These are phyloP conservation scores for Gallinago solitaria DNA, from an alignment of 2,797 vertebrate species.

Conservation along the genomic window DNA sequence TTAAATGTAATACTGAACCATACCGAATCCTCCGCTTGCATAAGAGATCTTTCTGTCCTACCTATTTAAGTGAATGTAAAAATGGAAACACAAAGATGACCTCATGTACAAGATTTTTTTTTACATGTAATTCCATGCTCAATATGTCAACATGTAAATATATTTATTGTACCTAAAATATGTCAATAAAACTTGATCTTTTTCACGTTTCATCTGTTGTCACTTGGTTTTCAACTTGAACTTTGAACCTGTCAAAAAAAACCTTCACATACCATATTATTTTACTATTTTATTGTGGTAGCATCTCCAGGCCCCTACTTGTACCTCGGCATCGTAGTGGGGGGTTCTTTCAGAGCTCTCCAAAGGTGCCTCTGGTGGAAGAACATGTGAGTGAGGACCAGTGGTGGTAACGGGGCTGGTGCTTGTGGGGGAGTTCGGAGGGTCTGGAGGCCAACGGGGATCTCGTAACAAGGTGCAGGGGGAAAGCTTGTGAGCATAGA, in stretches of 20 bases:
- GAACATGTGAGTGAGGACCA: background rate
- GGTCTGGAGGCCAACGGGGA: background rate
- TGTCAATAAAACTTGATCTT: constrained; percentile 69
- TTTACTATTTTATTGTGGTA: background rate
- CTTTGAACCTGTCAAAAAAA: background rate
- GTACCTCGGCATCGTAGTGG: rapidly evolving
- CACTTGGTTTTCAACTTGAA: background rate
- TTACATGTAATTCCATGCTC: constrained; percentile 33
- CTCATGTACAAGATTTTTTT: constrained; percentile 56
- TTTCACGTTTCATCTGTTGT: background rate
- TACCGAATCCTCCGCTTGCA: background rate
- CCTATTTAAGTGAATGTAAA: constrained; percentile 57
- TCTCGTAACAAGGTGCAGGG: background rate
- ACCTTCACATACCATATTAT: background rate
- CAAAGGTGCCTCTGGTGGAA: background rate
- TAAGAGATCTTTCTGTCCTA: constrained; percentile 6
- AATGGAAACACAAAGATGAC: constrained; percentile 43
- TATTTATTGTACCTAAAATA: constrained; percentile 65
- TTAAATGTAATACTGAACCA: constrained; percentile 9
- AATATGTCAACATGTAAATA: constrained; percentile 40
- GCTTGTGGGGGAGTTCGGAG: background rate
- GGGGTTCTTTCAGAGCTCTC: background rate
- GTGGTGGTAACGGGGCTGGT: background rate
- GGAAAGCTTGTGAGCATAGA: background rate
- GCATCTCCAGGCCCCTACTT: background rate